A percentile compares a stretch with the other conserved stretches of the same genome.
Conservation (phyloP, 2,113 vertebrate genomes). For the Anhinga rufa region DNA sequence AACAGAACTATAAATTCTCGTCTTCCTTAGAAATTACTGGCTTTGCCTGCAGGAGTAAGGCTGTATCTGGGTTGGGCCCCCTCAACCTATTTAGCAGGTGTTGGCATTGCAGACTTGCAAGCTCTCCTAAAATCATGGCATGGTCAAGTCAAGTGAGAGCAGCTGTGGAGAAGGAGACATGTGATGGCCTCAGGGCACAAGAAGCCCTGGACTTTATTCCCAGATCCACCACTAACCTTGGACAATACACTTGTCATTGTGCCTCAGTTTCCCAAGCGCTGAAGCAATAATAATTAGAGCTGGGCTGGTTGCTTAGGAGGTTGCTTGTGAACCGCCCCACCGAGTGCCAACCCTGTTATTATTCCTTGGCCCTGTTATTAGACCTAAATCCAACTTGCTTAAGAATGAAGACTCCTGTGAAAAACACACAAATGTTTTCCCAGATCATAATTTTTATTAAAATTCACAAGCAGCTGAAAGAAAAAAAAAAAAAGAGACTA, state of each 20-base stretch:
- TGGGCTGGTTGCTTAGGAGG: background rate
- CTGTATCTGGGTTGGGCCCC: background rate
- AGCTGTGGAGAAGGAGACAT: background rate
- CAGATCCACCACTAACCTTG: background rate
- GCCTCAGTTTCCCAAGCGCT: slow-evolving; percentile 57
- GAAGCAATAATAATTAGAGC: slow-evolving; percentile 44
- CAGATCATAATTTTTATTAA: slow-evolving; percentile 64
- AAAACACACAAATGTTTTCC: background rate
- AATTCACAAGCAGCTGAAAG: slow-evolving; percentile 3
- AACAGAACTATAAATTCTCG: background rate
- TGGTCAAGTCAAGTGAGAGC: background rate
- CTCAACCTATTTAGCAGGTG: background rate
- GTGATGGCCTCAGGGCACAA: background rate
- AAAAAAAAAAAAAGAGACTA: background rate
- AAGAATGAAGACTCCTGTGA: slow-evolving; percentile 39
- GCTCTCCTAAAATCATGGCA: background rate
- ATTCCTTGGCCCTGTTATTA: slow-evolving; percentile 35
- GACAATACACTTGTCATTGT: background rate
- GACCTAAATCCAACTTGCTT: slow-evolving; percentile 7
- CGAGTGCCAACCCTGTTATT: slow-evolving; percentile 24
- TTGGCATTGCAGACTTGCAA: background rate
- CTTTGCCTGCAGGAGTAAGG: background rate
- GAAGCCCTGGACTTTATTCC: background rate
- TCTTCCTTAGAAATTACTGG: background rate
- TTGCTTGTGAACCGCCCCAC: slow-evolving; percentile 12